These are phyloP conservation scores for Pseudomyrmex concolor DNA, from an alignment of 1,140 invertebrate species.

Conservation along the genomic window DNA sequence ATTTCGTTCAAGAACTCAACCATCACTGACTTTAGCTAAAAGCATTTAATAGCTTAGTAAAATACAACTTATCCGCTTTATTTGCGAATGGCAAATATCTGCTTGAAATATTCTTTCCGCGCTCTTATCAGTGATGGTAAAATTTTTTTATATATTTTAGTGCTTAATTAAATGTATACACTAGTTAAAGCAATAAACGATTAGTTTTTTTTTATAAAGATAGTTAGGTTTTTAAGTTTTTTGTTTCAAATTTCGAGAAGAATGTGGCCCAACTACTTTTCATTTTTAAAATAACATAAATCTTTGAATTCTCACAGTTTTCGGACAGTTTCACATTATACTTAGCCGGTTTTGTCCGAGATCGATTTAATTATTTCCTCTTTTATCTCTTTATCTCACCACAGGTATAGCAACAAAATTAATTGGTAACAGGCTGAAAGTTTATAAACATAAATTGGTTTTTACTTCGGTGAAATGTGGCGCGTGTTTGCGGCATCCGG, in stretches of 20 bases:
- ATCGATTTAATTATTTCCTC: neutral
- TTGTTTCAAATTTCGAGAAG: neutral
- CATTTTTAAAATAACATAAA: neutral
- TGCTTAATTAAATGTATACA: too few relatives aligned
- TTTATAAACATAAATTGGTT: neutral
- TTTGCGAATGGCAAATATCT: neutral
- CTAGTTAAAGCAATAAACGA: neutral
- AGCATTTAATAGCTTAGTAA: neutral
- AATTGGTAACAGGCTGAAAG: neutral
- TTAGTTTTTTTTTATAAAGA: too few relatives aligned
- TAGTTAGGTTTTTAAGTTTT: neutral
- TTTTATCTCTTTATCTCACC: neutral
- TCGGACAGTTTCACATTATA: neutral
- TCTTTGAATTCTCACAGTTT: neutral
- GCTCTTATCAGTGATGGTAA: neutral
- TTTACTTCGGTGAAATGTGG: conserved; percentile 1
- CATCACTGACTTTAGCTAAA: neutral
- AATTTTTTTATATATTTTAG: neutral
- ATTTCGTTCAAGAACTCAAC: neutral
- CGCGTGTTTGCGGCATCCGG: neutral
- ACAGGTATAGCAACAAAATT: conserved; percentile 2
- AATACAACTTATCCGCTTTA: neutral
- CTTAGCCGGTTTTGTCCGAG: neutral
- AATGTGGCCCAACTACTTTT: neutral
- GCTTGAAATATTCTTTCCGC: neutral